Percentiles rank a stretch among this genome's conserved stretches.
Conservation (phyloP, 1,140 invertebrate species). For the Lethrus apterus region DNA sequence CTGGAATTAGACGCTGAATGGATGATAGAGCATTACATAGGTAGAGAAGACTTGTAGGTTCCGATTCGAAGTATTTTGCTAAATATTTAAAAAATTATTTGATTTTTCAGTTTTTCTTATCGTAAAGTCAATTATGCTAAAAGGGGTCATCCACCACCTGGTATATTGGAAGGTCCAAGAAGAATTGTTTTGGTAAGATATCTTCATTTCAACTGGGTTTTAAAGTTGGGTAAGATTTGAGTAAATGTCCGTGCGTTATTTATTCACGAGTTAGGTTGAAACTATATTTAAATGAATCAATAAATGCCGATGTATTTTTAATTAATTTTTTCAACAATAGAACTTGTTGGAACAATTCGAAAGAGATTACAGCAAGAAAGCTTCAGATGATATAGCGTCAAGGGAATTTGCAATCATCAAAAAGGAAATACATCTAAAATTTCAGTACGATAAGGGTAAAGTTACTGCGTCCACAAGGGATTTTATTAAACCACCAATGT, state of each 20-base stretch:
- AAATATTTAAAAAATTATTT: background rate
- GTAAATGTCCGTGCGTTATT: too few relatives aligned
- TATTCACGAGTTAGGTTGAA: too few relatives aligned
- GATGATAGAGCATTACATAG: constrained; percentile 57
- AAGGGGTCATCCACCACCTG: constrained; percentile 22
- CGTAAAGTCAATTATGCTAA: constrained; percentile 27
- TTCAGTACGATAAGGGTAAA: constrained; percentile 60
- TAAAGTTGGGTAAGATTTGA: too few relatives aligned
- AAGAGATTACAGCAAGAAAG: constrained; percentile 47
- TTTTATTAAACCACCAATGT: constrained; percentile 57
- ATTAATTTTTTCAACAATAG: too few relatives aligned
- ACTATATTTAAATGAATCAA: too few relatives aligned
- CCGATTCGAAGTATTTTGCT: background rate
- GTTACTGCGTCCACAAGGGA: constrained; percentile 56
- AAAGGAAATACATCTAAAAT: constrained; percentile 57
- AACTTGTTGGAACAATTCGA: constrained; percentile 56
- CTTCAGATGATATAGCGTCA: constrained; percentile 55
- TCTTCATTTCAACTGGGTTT: too few relatives aligned
- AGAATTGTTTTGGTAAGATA: constrained; percentile 43
- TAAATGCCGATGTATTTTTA: too few relatives aligned
- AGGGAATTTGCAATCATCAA: constrained; percentile 54
- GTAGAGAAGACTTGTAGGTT: constrained; percentile 42
- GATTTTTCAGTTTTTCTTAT: constrained; percentile 29
- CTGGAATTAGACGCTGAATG: constrained; percentile 51
- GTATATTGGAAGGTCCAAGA: constrained; percentile 39